Evolutionary conservation across 2,888 invertebrate species (phyloP).

Genomic region (Andrena camellia): DNA sequence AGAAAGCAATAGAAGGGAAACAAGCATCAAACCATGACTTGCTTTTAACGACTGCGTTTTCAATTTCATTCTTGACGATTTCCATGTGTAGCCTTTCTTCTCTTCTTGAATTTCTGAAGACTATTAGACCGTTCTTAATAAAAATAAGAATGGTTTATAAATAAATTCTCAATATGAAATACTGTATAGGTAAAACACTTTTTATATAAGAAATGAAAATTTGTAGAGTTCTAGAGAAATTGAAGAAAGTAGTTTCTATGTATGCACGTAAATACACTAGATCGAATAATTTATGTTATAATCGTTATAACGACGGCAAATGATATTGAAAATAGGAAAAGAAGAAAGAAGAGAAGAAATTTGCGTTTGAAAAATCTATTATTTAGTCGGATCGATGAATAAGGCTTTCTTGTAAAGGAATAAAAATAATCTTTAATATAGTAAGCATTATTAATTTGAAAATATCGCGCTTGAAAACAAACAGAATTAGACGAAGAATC

Average conservation of each 20-base stretch:
- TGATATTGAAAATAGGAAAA: too few species aligned
- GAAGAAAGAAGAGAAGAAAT: too few species aligned
- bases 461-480: too few species aligned
- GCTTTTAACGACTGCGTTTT: not conserved
- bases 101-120: not conserved
- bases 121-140: not conserved
- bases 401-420: too few species aligned
- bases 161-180: not conserved
- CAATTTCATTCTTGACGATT: not conserved
- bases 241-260: not conserved
- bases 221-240: not conserved
- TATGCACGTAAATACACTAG: not conserved
- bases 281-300: too few species aligned
- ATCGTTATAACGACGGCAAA: too few species aligned
- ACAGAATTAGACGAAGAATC: not conserved
- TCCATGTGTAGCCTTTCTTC: not conserved
- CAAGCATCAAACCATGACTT: not conserved
- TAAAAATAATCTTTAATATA: too few species aligned
- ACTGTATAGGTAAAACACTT: too few species aligned
- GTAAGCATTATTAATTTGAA: too few species aligned
- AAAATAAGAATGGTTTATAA: not conserved
- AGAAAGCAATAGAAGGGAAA: slow-evolving; percentile 16
- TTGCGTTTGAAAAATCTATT: too few species aligned
- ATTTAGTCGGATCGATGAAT: too few species aligned
- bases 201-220: not conserved